Evolutionary conservation across 2,888 invertebrate species (phyloP).

Genomic region (Ennomos fuscantarius): DNA sequence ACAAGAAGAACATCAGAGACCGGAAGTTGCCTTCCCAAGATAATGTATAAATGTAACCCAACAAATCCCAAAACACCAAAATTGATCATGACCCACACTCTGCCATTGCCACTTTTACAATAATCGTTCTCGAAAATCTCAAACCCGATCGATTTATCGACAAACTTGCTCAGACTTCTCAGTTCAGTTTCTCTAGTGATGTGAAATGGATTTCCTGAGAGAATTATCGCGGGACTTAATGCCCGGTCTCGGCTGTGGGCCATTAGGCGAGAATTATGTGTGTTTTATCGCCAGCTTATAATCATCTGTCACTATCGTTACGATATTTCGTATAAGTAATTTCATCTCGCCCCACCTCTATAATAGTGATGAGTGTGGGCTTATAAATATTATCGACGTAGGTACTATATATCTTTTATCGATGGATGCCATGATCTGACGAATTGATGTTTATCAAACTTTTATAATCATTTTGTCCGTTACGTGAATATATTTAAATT

Average conservation of each 20-base stretch:
- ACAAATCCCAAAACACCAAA: constrained; percentile 1
- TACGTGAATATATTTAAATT: constrained; percentile 7
- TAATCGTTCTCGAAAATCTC: constrained; percentile 32
- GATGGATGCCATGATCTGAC: constrained; percentile 3
- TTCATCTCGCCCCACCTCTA: constrained; percentile 72
- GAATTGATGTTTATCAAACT: constrained; percentile 4
- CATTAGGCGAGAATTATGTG: constrained; percentile 82
- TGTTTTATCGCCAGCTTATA: constrained; percentile 85
- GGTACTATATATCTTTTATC: constrained; percentile 10
- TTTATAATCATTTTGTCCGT: constrained; percentile 5
- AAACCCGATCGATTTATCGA: constrained; percentile 51
- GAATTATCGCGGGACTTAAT: constrained; percentile 64
- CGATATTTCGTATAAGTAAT: constrained; percentile 81
- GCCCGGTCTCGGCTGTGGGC: constrained; percentile 54
- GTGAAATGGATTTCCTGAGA: constrained; percentile 71
- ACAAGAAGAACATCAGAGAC: too few relatives aligned
- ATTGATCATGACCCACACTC: constrained; percentile 8
- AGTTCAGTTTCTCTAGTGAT: constrained; percentile 53
- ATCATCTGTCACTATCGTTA: constrained; percentile 85
- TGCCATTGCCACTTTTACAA: constrained; percentile 28
- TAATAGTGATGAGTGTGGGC: constrained; percentile 54
- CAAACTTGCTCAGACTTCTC: constrained; percentile 42
- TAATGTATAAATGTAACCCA: constrained; percentile 3
- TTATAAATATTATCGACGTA: constrained; percentile 39
- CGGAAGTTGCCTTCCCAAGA: too few relatives aligned